Evolutionary conservation across 2,888 invertebrate species (phyloP).

Genomic region (Psylliodes chrysocephalus): DNA sequence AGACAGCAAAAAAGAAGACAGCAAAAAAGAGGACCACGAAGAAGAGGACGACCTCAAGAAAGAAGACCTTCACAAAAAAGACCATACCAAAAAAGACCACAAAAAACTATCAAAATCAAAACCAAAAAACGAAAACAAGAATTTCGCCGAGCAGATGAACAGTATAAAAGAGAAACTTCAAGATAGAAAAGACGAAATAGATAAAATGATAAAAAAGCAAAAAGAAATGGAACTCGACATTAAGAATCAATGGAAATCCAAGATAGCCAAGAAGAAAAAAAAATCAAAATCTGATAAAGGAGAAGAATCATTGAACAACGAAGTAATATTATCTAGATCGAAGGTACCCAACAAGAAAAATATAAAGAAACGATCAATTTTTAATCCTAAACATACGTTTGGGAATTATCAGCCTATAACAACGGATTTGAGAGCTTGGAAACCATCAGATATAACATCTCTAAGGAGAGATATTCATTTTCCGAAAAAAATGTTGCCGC

Average conservation of each 20-base stretch:
- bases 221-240: conserved; percentile 1
- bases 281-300: neutral
- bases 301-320: neutral
- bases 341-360: conserved; percentile 12
- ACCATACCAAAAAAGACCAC: no score
- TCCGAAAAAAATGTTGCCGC: conserved; percentile 24
- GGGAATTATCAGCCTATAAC: conserved; percentile 47
- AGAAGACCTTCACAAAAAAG: no score
- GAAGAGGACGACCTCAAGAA: no score
- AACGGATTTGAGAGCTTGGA: conserved; percentile 46
- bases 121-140: neutral
- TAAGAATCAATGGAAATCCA: conserved; percentile 11
- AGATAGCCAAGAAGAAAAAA: neutral
- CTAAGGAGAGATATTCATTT: conserved; percentile 35
- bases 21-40: no score
- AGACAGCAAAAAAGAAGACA: no score
- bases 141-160: conserved; percentile 12
- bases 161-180: conserved; percentile 12
- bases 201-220: conserved; percentile 18
- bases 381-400: conserved; percentile 34
- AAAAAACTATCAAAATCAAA: neutral
- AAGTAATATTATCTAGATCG: neutral
- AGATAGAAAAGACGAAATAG: conserved; percentile 23
- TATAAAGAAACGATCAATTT: conserved; percentile 36
- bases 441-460: conserved; percentile 47